Conservation (phyloP, 2,797 vertebrate species). For the Distichodus sexfasciatus region DNA sequence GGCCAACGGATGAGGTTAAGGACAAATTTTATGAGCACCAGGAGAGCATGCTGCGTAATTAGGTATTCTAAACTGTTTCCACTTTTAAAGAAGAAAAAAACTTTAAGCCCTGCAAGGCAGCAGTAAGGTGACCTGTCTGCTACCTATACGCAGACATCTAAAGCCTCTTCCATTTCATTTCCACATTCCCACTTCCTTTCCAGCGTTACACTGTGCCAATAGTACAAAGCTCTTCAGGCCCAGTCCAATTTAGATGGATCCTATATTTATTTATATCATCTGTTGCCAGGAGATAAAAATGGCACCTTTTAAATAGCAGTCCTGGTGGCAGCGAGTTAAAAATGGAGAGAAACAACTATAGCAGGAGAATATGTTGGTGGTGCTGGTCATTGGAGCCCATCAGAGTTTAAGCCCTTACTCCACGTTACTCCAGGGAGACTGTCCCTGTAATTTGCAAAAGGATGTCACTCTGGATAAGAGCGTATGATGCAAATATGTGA, state of each 20-base stretch:
- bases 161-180: not conserved
- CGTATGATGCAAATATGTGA: too few species aligned
- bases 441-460: too few species aligned
- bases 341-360: not conserved
- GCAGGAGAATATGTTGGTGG: not conserved
- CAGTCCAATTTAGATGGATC: not conserved
- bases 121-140: too few species aligned
- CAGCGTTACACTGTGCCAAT: not conserved
- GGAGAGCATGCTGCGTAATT: constrained; percentile 4
- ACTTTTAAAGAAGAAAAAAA: not conserved
- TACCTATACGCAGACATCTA: too few species aligned
- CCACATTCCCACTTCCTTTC: not conserved
- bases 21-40: constrained; percentile 31
- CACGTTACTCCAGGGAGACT: too few species aligned
- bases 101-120: too few species aligned
- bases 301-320: not conserved
- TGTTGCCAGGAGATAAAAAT: constrained; percentile 17
- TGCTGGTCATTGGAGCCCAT: too few species aligned
- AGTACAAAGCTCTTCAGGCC: not conserved
- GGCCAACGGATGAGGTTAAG: constrained; percentile 25
- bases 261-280: constrained; percentile 6
- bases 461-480: too few species aligned
- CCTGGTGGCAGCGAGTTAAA: not conserved
- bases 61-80: constrained; percentile 12
- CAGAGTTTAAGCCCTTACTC: too few species aligned